Conservation (phyloP, 2,113 vertebrate genomes). For the Protobothrops flavoviridis region DNA sequence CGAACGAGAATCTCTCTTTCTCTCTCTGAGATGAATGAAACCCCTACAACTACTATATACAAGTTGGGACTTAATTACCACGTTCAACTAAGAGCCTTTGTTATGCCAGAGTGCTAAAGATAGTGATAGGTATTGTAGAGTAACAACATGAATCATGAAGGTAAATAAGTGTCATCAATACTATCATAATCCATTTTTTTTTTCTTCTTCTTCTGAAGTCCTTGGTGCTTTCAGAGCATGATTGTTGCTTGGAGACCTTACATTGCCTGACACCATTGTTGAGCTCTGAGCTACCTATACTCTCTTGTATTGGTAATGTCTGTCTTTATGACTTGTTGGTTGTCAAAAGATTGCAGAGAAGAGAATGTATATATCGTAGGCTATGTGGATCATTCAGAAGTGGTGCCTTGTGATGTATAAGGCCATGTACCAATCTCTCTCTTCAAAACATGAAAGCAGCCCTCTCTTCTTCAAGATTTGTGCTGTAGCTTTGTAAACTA, state of each 20-base stretch:
- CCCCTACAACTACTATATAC: background rate
- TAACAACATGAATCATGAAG: background rate
- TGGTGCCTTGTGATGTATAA: background rate
- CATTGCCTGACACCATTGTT: background rate
- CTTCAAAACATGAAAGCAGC: background rate
- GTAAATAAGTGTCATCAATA: background rate
- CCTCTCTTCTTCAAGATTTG: background rate
- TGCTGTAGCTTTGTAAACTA: background rate
- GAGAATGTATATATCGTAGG: background rate
- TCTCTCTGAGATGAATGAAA: background rate
- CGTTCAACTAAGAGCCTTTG: background rate
- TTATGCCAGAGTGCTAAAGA: too few relatives aligned
- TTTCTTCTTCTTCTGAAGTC: background rate
- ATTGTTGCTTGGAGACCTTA: background rate
- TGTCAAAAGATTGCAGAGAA: background rate
- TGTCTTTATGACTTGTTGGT: background rate
- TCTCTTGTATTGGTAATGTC: background rate
- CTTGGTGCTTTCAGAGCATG: background rate
- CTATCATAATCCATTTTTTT: background rate
- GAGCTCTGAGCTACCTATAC: background rate
- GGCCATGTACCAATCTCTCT: background rate
- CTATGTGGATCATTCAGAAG: background rate
- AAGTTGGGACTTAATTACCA: background rate
- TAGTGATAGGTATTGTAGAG: background rate
- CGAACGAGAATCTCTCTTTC: background rate